Evolutionary conservation across 2,113 vertebrate genomes (phyloP), one percentile per base, ranked within the genome.

Genomic region (Taxidea taxus): DNA sequence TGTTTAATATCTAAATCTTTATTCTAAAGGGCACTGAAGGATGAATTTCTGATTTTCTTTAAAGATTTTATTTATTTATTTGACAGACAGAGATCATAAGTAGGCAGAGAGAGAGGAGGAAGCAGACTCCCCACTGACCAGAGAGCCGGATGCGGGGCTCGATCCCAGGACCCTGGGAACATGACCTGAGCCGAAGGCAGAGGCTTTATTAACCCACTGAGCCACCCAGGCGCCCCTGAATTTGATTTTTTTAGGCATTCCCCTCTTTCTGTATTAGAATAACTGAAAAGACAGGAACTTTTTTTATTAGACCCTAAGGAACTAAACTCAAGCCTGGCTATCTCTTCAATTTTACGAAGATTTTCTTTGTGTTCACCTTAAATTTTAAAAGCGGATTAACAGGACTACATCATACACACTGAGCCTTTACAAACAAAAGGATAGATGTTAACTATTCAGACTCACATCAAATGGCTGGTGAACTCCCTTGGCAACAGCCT

Each of bases 381-480:
- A 25, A 70, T 39, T 93, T 94, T 64, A 90, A 95, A 23, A 62
- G 64, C 16, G 83, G 49, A 74, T 54, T 18, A 54, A 74, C 21
- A 83, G 51, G 66, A 89, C 47, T n/a, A 21, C 34, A 75, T 23
- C 12, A 27, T 44, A 85, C 72, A 90, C 70, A 72, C 10, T 3
- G 6, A 78, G 64, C 49, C 31, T 96, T 64, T 74, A 42, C 39
- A 94, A 89, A 68, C 23, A 31, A 4, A 75, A n/a, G 60, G 10
- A 39, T 13, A 20, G 54, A 29, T 12, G 58, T 0, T 21, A 77
- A 94, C 25, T 85, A 42, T 60, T 90, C 2, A 39, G 39, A 99
- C 99, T 99, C 98, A 99, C 99, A 27, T 99, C 99, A 96, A 99
- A 99, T 6, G 99, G 99, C 60, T 99, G 98, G 77, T 97, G 86